These are phyloP conservation scores for Gephyroberyx darwinii DNA, from an alignment of 2,797 vertebrate species.

Conservation along the genomic window DNA sequence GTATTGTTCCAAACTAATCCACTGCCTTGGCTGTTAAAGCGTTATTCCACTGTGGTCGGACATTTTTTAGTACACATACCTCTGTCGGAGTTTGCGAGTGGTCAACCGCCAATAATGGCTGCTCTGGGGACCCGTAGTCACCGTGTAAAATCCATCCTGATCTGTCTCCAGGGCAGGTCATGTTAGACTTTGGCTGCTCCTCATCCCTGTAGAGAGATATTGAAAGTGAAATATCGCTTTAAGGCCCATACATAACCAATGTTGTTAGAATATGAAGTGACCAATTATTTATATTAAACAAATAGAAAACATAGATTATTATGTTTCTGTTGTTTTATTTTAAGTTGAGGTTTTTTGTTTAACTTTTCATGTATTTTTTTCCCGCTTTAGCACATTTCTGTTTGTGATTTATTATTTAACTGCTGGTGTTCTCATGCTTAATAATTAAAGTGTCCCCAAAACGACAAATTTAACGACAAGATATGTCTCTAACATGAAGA, in stretches of 20 bases:
- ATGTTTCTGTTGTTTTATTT: constrained; percentile 28
- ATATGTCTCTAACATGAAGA: constrained; percentile 5
- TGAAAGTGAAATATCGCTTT: constrained; percentile 39
- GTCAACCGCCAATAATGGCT: background rate
- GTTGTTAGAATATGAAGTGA: constrained; percentile 44
- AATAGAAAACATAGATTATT: constrained; percentile 20
- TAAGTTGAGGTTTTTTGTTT: constrained; percentile 15
- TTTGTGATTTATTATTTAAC: background rate
- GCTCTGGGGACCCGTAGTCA: background rate
- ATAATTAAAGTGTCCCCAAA: background rate
- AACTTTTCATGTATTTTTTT: constrained; percentile 2
- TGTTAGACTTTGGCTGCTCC: constrained; percentile 8
- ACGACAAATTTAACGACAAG: background rate
- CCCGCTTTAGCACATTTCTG: background rate
- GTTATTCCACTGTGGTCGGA: constrained; percentile 19
- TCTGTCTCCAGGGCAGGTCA: constrained; percentile 21
- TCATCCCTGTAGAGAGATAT: background rate
- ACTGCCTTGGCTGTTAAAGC: constrained; percentile 59
- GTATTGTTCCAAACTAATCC: constrained; percentile 19
- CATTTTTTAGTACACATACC: background rate
- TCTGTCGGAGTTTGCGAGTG: background rate
- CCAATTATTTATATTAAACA: constrained; percentile 56
- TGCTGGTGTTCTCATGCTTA: background rate
- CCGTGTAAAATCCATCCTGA: no score
- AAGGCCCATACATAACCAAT: constrained; percentile 35